Percentiles rank a stretch among this genome's conserved stretches.
Conservation (phyloP, 2,888 invertebrate species). For the Blastobasis lacticolella region DNA sequence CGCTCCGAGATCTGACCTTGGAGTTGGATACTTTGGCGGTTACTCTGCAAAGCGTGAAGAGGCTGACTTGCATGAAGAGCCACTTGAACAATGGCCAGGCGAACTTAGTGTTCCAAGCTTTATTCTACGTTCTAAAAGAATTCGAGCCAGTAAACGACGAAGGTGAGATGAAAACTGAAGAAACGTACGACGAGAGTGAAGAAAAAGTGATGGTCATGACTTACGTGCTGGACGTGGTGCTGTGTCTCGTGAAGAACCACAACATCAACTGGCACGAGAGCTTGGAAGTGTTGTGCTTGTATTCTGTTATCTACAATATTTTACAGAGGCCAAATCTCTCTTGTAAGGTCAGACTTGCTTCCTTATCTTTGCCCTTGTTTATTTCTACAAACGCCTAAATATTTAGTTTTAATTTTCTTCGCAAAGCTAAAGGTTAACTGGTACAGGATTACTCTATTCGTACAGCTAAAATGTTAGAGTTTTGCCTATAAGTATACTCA, state of each 20-base stretch:
- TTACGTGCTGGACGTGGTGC: conserved; percentile 78
- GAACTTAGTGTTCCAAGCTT: conserved; percentile 76
- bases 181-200: conserved; percentile 36
- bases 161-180: conserved; percentile 26
- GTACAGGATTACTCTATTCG: no score
- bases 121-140: conserved; percentile 76
- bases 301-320: conserved; percentile 49
- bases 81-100: conserved; percentile 76
- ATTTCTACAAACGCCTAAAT: no score
- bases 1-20: conserved; percentile 69
- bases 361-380: no score
- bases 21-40: conserved; percentile 55
- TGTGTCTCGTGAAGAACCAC: conserved; percentile 78
- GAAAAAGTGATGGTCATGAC: conserved; percentile 69
- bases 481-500: no score
- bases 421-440: no score
- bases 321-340: conserved; percentile 48
- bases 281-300: conserved; percentile 81
- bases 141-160: conserved; percentile 46
- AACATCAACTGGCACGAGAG: conserved; percentile 86
- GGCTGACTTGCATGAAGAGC: conserved; percentile 72
- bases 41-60: conserved; percentile 70
- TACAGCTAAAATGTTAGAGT: no score
- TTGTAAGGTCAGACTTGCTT: conserved; percentile 40
- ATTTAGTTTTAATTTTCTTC: no score